Base-by-base conservation (phyloP, 2,113 vertebrate genomes). In the Chaenogobius annularis region DNA sequence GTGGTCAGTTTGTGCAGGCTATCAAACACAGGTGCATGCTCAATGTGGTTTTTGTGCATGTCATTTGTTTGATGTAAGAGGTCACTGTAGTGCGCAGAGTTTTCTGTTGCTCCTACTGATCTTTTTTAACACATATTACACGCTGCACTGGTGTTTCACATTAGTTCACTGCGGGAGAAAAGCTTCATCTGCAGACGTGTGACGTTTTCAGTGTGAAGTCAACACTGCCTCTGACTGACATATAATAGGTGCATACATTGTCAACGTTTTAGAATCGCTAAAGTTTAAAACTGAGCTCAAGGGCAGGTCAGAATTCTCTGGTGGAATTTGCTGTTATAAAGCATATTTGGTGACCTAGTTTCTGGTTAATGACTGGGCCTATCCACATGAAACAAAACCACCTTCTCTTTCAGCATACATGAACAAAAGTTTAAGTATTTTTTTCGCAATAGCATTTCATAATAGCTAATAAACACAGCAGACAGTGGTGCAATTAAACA, bases 91-190 rank as follows among this genome's bases (percentile, higher is more conserved):
- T 37, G 46, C 54, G 19, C 10, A 55, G 66, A 20, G 20, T 52
- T 12, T 66, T 63, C 22, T 47, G 15, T 44, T 48, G 1, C 7
- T 19, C 2, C 46, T 19, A 74, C 77, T 59, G 3, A 65, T 40
- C 47, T 22, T 59, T 56, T 72, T 43, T 8, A 26, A 50, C 40
- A 35, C 1, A 22, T 22, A 5, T 12, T 62, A 40, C 9, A 66
- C 14, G 20, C 72, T 40, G 63, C 14, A 19, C 72, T 46, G 63
- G 26, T 75, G 74, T 19, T 75, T 67, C 61, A 58, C 13, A 69
- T 77, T 66, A 75, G 2, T 5, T 31, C 5, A 0, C 55, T 52
- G 46, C 20, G 19, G 66, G 59, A 62, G 14, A 63, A 26, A 40
- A 17, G 44, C 65, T 26, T 20, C 66, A 69, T 76, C 44, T 70